phyloP scores from a whole-genome alignment of 2,797 vertebrate genomes.

The Sarcophilus harrisii region DNA sequence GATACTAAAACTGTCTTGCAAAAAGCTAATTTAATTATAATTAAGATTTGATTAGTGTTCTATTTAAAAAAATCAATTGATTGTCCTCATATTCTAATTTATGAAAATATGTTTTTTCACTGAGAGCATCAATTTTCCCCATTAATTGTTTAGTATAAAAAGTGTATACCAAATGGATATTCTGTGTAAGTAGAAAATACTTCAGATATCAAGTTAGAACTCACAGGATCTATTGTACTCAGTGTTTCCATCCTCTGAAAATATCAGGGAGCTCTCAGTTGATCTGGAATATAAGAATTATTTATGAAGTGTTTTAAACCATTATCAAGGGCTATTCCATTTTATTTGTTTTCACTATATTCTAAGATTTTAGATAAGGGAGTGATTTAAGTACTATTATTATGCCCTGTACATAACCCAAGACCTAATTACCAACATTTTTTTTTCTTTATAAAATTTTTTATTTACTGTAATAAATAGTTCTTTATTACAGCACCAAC shows the following conservation, averaged over 20 bases:
- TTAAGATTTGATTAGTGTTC: conserved; percentile 42
- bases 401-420: background rate
- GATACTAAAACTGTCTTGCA: conserved; percentile 5
- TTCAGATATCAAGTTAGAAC: conserved; percentile 21
- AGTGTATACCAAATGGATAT: conserved; percentile 26
- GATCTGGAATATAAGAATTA: conserved; percentile 58
- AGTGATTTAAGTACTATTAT: background rate
- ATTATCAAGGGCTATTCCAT: conserved; percentile 54
- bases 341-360: conserved; percentile 52
- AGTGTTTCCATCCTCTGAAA: conserved; percentile 27
- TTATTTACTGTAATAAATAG: too few relatives aligned
- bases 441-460: too few relatives aligned
- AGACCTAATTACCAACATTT: background rate
- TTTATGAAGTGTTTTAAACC: conserved; percentile 62
- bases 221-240: conserved; percentile 4
- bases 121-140: conserved; percentile 33
- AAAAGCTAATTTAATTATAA: conserved; percentile 55
- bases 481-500: background rate
- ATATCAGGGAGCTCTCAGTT: conserved; percentile 18
- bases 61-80: conserved; percentile 41
- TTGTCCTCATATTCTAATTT: conserved; percentile 40
- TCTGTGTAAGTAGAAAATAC: conserved; percentile 33
- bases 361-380: conserved; percentile 49
- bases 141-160: conserved; percentile 52
- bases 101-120: conserved; percentile 55